Evolutionary conservation across 2,888 invertebrate species (phyloP), one percentile per base, ranked within the genome.

Genomic region (Conops quadrifasciatus): DNA sequence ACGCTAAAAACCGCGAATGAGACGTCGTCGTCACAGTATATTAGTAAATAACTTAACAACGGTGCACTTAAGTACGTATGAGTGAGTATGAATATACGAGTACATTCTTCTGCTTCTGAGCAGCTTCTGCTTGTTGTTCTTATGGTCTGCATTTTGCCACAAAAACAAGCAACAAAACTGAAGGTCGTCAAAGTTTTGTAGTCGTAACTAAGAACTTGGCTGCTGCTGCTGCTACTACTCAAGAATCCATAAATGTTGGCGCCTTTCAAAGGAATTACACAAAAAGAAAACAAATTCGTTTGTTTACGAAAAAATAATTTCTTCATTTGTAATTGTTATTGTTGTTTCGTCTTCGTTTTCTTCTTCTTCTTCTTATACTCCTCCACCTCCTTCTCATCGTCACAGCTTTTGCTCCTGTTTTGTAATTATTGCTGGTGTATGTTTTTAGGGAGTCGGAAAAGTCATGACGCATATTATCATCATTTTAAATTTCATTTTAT

Each of bases 311-410:
- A 16, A 26, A 24, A 56, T 53, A 66, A 66, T 66, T 53, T 36
- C 66, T 66, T 53, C 56, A 66, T 66, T 66, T 53, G 16, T 24
- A 47, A 49, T 63, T 21, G 63, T 24, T 47, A 21, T 53, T 66
- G 36, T 53, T 43, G 43, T 36, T 65, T n/a, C n/a, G 36, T 2
- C 21, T 11, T 66, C 53, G 66, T 51, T 64, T 45, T 19, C n/a
- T n/a, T n/a, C n/a, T n/a, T 30, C 21, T 26, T 24, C 7, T 26
- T 56, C 2, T 26, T 56, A n/a, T n/a, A n/a, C n/a, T n/a, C n/a
- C n/a, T n/a, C n/a, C n/a, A n/a, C n/a, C n/a, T n/a, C n/a, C n/a
- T n/a, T n/a, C n/a, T n/a, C n/a, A n/a, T n/a, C n/a, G n/a, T n/a
- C n/a, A n/a, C n/a, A n/a, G n/a, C n/a, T n/a, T 26, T 26, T 15